Evolutionary conservation across 2,888 invertebrate species (phyloP).

Genomic region (Agonopterix alstromeriana): DNA sequence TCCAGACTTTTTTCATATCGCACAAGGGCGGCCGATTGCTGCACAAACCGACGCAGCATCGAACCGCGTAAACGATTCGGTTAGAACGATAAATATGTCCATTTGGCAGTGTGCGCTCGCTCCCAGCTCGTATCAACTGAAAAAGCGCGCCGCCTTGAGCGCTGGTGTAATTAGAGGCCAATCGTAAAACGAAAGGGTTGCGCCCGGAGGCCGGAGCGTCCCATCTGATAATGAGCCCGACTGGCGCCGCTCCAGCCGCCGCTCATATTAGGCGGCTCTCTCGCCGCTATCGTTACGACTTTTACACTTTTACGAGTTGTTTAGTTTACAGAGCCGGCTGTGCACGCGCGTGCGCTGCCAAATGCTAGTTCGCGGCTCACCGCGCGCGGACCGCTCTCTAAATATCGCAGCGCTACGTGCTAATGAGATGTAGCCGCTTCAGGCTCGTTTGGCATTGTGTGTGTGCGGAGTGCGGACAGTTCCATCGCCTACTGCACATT

Average conservation of each 20-base stretch:
- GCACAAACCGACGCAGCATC: conserved; percentile 37
- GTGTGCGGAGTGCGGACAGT: conserved; percentile 17
- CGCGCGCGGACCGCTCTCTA: conserved; percentile 57
- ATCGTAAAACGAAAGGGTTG: conserved; percentile 76
- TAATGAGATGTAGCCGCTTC: conserved; percentile 67
- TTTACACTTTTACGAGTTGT: conserved; percentile 77
- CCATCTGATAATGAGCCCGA: conserved; percentile 74
- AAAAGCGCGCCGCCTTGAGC: conserved; percentile 70
- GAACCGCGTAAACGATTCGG: conserved; percentile 58
- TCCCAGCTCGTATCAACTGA: conserved; percentile 49
- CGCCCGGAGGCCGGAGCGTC: conserved; percentile 52
- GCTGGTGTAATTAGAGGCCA: conserved; percentile 71
- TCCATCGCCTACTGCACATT: conserved; percentile 17
- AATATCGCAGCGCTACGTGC: conserved; percentile 59
- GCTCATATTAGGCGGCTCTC: conserved; percentile 69
- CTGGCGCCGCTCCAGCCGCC: conserved; percentile 70
- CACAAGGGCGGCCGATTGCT: conserved; percentile 41
- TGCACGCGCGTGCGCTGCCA: conserved; percentile 59
- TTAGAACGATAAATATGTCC: conserved; percentile 61
- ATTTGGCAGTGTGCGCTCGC: conserved; percentile 58
- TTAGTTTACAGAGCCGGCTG: conserved; percentile 67
- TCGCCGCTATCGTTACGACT: conserved; percentile 70
- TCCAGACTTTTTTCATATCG: conserved; percentile 67
- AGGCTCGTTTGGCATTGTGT: conserved; percentile 55
- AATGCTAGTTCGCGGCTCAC: conserved; percentile 75